phyloP scores from a whole-genome alignment of 1,140 invertebrate genomes.

The Sarcophaga bullata region DNA sequence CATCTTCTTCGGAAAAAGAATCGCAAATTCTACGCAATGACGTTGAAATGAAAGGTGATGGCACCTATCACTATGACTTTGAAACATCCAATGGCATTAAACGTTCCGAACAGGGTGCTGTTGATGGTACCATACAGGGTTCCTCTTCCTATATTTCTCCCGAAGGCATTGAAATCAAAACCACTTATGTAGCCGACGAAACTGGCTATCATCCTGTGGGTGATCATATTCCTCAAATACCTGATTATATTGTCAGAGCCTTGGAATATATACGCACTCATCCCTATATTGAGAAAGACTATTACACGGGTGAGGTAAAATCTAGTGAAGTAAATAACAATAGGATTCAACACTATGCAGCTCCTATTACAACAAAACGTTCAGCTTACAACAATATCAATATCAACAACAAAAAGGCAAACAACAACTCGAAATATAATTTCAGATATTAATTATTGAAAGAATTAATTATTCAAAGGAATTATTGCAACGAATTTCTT shows the following conservation, averaged over 20 bases:
- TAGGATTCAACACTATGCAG: background rate
- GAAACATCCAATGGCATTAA: constrained; percentile 72
- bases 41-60: constrained; percentile 64
- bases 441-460: constrained; percentile 27
- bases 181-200: constrained; percentile 72
- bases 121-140: constrained; percentile 54
- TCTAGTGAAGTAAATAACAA: background rate
- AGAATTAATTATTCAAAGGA: too few relatives aligned
- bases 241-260: constrained; percentile 59
- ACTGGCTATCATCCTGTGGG: constrained; percentile 69
- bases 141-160: constrained; percentile 55
- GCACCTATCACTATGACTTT: constrained; percentile 68
- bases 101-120: constrained; percentile 68
- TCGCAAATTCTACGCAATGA: constrained; percentile 52
- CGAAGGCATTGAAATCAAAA: constrained; percentile 65
- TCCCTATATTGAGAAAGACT: constrained; percentile 49
- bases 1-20: constrained; percentile 1
- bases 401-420: background rate
- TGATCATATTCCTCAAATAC: constrained; percentile 67
- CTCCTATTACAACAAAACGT: background rate
- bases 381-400: constrained; percentile 3
- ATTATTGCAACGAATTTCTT: too few relatives aligned
- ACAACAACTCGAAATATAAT: constrained; percentile 24
- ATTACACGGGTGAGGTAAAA: constrained; percentile 56
- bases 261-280: constrained; percentile 68